A percentile compares a stretch with the other conserved stretches of the same genome.
Conservation (phyloP, 92 coral and sea anemone genomes). For the Epizoanthus fatuus region DNA sequence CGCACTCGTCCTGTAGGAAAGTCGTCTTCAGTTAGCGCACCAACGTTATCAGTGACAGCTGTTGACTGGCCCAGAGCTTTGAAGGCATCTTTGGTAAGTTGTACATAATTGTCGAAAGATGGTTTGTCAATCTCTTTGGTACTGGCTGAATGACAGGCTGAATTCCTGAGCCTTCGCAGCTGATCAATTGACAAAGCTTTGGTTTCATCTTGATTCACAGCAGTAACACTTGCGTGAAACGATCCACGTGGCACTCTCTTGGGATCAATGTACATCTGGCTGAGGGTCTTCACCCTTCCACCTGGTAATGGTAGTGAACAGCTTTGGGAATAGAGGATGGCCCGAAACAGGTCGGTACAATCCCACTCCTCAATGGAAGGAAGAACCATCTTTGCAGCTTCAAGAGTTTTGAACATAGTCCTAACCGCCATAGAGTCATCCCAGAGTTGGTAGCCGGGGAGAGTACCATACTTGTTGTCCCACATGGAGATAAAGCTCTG, state of each 20-base stretch:
- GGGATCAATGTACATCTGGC: conserved; percentile 35
- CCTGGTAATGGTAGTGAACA: neutral
- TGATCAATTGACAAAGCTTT: conserved; percentile 62
- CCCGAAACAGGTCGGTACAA: conserved; percentile 33
- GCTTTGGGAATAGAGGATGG: conserved; percentile 27
- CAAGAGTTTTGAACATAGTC: conserved; percentile 28
- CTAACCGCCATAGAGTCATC: conserved; percentile 69
- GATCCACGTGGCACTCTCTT: conserved; percentile 8
- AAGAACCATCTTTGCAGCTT: neutral
- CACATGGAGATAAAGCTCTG: conserved; percentile 66
- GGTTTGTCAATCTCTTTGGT: conserved; percentile 39
- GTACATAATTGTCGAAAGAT: conserved; percentile 27
- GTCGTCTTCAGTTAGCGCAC: conserved; percentile 49
- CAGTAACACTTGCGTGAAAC: conserved; percentile 45
- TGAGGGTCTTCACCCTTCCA: conserved; percentile 26
- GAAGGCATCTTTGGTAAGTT: conserved; percentile 56
- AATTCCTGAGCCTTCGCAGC: conserved; percentile 56
- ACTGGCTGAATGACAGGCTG: conserved; percentile 44
- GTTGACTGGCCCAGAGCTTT: conserved; percentile 31
- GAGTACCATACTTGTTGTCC: conserved; percentile 51
- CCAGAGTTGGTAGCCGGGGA: conserved; percentile 62
- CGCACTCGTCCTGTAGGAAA: conserved; percentile 54
- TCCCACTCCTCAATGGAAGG: conserved; percentile 51
- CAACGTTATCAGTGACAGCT: conserved; percentile 37
- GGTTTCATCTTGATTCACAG: conserved; percentile 51